Conservation (phyloP, 2,797 vertebrate genomes). For the Caiman crocodilus region DNA sequence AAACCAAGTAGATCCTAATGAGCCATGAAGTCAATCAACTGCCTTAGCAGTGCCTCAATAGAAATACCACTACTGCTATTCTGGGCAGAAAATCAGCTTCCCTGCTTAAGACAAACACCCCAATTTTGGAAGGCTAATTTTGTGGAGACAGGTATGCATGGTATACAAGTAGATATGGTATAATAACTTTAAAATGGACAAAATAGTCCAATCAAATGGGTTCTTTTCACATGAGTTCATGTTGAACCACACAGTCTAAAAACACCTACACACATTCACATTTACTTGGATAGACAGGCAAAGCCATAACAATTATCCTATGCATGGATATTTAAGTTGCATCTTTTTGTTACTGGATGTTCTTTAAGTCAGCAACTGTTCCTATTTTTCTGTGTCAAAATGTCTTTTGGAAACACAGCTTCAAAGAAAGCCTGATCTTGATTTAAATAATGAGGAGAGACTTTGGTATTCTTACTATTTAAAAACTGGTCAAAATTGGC, state of each 20-base stretch:
- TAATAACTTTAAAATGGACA: background rate
- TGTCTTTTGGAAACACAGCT: background rate
- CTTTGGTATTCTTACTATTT: background rate
- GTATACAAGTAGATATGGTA: too few species aligned
- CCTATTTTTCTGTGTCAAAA: constrained; percentile 9
- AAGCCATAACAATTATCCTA: background rate
- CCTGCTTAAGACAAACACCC: too few species aligned
- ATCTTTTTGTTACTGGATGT: background rate
- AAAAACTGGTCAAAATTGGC: background rate
- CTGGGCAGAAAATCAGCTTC: too few species aligned
- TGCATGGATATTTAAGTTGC: background rate
- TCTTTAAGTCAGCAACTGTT: background rate
- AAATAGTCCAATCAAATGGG: background rate
- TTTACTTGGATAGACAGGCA: background rate
- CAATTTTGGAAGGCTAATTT: too few species aligned
- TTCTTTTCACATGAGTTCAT: background rate
- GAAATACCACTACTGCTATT: too few species aligned
- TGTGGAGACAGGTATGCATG: too few species aligned
- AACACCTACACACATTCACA: background rate
- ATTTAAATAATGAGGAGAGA: background rate
- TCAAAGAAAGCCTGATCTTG: background rate
- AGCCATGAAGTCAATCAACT: too few species aligned
- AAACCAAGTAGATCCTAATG: too few species aligned
- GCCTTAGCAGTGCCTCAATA: too few species aligned
- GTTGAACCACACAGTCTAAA: background rate